phyloP scores from a whole-genome alignment of 2,797 vertebrate species.

The Bradypus variegatus region DNA sequence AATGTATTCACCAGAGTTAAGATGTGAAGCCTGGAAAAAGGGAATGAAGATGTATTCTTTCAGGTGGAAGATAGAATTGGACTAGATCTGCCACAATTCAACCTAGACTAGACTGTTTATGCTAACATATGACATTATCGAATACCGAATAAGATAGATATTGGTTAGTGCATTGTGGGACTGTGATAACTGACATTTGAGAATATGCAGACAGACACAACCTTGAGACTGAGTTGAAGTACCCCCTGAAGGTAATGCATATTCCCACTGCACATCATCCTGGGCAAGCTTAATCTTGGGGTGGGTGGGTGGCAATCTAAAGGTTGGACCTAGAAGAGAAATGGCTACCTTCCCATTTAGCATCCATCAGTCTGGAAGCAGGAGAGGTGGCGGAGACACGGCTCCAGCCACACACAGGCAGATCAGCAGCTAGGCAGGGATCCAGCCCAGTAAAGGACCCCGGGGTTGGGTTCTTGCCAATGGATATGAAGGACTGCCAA shows the following conservation, averaged over 20 bases:
- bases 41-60: background rate
- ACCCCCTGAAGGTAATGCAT: background rate
- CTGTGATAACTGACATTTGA: background rate
- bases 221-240: background rate
- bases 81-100: background rate
- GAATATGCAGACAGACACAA: background rate
- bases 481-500: background rate
- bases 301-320: background rate
- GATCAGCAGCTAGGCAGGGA: too few relatives aligned
- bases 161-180: background rate
- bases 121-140: background rate
- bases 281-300: background rate
- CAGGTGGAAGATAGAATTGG: background rate
- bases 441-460: background rate
- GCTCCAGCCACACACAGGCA: background rate
- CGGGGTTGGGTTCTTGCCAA: background rate
- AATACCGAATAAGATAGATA: background rate
- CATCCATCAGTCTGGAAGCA: background rate
- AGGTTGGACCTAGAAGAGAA: background rate
- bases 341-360: background rate
- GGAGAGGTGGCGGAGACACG: background rate
- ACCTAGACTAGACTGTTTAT: background rate
- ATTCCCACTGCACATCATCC: background rate
- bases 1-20: background rate
- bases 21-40: background rate